Percentiles rank a stretch among this genome's conserved stretches.
Evolutionary conservation across 2,888 invertebrate genomes (phyloP).

Genomic region (Adelognathus sp.): DNA sequence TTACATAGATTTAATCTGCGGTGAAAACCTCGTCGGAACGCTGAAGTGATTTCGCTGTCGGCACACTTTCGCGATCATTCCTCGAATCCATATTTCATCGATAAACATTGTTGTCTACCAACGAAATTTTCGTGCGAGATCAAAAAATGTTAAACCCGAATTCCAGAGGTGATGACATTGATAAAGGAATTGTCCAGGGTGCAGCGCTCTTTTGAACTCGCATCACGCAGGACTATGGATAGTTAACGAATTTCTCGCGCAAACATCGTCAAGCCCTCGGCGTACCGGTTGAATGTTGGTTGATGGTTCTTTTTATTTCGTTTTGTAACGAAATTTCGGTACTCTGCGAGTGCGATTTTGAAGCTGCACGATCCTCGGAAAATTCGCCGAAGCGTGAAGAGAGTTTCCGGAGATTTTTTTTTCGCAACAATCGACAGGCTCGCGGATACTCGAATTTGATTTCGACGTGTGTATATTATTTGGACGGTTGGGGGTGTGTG

Average conservation of each 20-base stretch:
- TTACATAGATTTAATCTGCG: neutral
- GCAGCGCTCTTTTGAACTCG: neutral
- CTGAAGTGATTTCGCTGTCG: too few relatives aligned
- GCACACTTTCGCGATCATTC: too few relatives aligned
- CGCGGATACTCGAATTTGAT: conserved; percentile 71
- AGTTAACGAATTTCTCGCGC: conserved; percentile 10
- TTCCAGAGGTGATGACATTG: neutral
- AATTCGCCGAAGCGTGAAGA: neutral
- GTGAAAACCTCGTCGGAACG: too few relatives aligned
- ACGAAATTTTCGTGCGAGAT: neutral
- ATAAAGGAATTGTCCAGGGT: neutral
- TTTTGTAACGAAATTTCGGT: neutral
- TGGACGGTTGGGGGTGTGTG: neutral
- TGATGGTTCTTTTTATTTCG: neutral
- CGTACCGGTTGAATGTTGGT: conserved; percentile 56
- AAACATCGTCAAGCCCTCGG: neutral
- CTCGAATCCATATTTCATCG: too few relatives aligned
- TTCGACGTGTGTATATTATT: conserved; percentile 50
- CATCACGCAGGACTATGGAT: neutral
- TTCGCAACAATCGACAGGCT: conserved; percentile 68
- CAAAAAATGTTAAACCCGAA: neutral
- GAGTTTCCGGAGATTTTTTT: conserved; percentile 1
- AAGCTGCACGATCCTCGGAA: neutral
- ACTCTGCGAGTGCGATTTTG: neutral
- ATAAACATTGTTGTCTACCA: too few relatives aligned